Evolutionary conservation across 2,113 vertebrate species (phyloP), one percentile per base, ranked within the genome.

Genomic region (Prinia subflava): DNA sequence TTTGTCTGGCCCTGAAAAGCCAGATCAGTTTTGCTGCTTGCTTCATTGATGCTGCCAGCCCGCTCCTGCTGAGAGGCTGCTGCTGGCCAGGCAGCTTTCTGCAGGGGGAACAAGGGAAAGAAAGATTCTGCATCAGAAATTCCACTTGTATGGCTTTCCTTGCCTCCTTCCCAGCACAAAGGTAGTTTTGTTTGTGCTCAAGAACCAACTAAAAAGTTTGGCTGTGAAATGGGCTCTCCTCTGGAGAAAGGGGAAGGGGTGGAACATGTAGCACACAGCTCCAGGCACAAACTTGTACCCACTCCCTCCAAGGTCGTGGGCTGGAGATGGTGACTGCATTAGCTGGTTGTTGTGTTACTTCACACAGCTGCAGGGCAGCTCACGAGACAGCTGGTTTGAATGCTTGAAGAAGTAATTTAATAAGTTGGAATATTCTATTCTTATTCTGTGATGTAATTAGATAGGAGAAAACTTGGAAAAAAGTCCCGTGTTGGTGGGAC

Each of bases 171-270:
- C 42, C 56, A 68, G 55, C 57, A 97, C 95, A 97, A 94, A 94
- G 47, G 53, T 76, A 22, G 62, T 89, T 97, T 96, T 97, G 91
- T 97, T 91, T 90, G 76, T 96, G 92, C 64, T 94, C 81, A 88
- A 78, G 89, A 90, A 69, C 81, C 91, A 93, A 6, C 59, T 62
- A n/a, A 90, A 90, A 85, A 46, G 35, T 87, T 95, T 91, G 94
- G 83, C 94, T 14, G 14, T 90, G 87, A 91, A 96, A 90, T 83
- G 37, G 89, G 39, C 65, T 92, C 49, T 83, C 27, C 70, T 73
- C 55, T 87, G 52, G 79, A 82, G 80, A 64, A 69, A 76, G 71
- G 44, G 28, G 39, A 92, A 73, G 10, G 81, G 35, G 28, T 60
- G 53, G 56, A 81, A 74, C 59, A 64, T 6, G 16, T 4, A 39